These are phyloP conservation scores for Acrocephalus kingi DNA, from an alignment of 2,113 vertebrate genomes.

Conservation along the genomic window DNA sequence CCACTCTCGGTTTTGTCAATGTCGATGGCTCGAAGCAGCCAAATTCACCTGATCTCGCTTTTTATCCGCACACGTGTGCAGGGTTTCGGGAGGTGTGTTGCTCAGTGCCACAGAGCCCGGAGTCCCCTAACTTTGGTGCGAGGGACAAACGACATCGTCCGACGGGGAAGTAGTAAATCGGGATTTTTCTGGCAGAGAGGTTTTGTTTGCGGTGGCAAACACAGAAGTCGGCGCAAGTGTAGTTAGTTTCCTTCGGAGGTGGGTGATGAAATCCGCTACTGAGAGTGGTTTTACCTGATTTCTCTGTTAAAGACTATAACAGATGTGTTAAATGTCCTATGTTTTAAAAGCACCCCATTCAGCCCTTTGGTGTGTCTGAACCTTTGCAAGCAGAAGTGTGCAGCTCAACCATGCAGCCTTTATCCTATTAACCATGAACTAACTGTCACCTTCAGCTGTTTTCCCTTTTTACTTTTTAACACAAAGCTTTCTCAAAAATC, in stretches of 20 bases:
- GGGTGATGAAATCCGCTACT: not conserved
- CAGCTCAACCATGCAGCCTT: constrained; percentile 82
- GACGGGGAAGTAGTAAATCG: not conserved
- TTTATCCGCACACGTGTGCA: fast-evolving
- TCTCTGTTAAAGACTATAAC: constrained; percentile 77
- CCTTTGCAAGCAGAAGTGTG: constrained; percentile 87
- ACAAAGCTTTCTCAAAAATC: constrained; percentile 90
- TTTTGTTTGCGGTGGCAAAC: not conserved
- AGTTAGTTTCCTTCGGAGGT: not conserved
- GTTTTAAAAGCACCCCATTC: constrained; percentile 80
- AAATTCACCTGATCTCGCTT: not conserved
- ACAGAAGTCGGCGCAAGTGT: not conserved
- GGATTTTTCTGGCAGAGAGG: not conserved
- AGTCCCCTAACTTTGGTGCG: not conserved
- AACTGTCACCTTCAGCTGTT: constrained; percentile 99
- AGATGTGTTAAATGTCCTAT: constrained; percentile 96
- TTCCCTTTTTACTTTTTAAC: constrained; percentile 83
- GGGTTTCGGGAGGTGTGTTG: fast-evolving
- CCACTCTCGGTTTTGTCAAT: fast-evolving
- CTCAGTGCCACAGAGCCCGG: fast-evolving
- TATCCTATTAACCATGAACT: constrained; percentile 99
- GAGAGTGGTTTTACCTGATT: constrained; percentile 43
- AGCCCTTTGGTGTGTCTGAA: constrained; percentile 75
- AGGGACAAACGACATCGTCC: not conserved
- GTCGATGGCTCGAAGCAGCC: not conserved